Percentiles rank a stretch among this genome's conserved stretches.
Conservation (phyloP, 1,140 invertebrate genomes). For the Sminthurides bifidus region DNA sequence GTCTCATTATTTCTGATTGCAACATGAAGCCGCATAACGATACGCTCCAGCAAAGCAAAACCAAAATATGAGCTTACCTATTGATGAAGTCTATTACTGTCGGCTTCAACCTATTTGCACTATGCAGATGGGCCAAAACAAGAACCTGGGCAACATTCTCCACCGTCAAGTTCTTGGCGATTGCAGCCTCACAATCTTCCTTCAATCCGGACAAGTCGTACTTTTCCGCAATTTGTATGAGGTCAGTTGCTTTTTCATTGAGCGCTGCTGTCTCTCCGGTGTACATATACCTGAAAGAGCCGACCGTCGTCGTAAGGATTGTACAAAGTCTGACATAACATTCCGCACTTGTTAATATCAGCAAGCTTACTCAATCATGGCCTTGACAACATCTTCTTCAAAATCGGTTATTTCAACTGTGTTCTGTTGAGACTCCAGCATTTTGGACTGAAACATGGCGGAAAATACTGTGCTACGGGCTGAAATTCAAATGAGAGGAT, state of each 20-base stretch:
- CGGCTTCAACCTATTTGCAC: conserved; percentile 20
- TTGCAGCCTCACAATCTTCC: conserved; percentile 28
- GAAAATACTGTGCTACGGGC: conserved; percentile 27
- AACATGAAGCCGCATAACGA: background rate
- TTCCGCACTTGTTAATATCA: conserved; percentile 22
- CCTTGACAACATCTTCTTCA: conserved; percentile 29
- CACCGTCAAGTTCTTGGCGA: conserved; percentile 22
- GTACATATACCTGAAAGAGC: too few relatives aligned
- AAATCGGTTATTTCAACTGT: conserved; percentile 28
- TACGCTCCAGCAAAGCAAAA: background rate
- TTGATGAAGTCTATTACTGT: conserved; percentile 30
- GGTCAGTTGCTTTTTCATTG: conserved; percentile 23
- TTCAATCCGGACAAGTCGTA: conserved; percentile 27
- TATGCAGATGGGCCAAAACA: conserved; percentile 30
- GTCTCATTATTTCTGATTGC: background rate
- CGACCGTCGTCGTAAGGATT: too few relatives aligned
- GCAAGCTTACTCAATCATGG: conserved; percentile 31
- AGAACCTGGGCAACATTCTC: conserved; percentile 28
- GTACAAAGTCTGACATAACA: too few relatives aligned
- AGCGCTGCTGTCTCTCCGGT: conserved; percentile 18
- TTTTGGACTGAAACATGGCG: conserved; percentile 20
- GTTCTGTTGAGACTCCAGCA: conserved; percentile 17
- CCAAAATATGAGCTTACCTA: conserved; percentile 7
- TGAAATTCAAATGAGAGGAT: conserved; percentile 8
- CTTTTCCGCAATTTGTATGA: conserved; percentile 31